Conservation (phyloP, 2,888 invertebrate genomes). For the Acronicta alni region DNA sequence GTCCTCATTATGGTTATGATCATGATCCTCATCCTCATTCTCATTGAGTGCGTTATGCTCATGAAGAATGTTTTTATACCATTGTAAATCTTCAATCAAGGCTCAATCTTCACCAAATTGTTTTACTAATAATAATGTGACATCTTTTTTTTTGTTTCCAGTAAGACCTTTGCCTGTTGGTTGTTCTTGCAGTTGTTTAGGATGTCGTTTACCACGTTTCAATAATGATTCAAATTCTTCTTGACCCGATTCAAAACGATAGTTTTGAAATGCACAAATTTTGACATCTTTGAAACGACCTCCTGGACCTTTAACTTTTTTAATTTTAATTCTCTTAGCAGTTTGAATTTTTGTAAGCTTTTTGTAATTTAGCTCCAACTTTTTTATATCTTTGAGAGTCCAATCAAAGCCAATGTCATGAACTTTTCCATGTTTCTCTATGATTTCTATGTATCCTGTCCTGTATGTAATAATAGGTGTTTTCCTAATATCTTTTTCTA, state of each 20-base stretch:
- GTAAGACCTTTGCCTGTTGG: conserved; percentile 19
- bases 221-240: conserved; percentile 18
- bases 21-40: conserved; percentile 21
- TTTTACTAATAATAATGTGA: conserved; percentile 17
- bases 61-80: conserved; percentile 31
- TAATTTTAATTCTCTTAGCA: no score
- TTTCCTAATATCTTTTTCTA: no score
- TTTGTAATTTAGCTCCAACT: no score
- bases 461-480: no score
- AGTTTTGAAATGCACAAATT: no score
- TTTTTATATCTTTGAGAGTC: no score
- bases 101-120: conserved; percentile 26
- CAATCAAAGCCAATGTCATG: no score
- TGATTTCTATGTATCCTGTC: no score
- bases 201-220: conserved; percentile 16
- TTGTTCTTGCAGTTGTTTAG: conserved; percentile 17
- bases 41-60: conserved; percentile 19
- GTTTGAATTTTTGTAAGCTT: no score
- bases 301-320: no score
- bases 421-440: no score
- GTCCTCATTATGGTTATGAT: conserved; percentile 21
- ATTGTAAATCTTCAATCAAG: conserved; percentile 22
- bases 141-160: conserved; percentile 17
- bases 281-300: no score
- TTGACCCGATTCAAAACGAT: conserved; percentile 9